phyloP scores from a whole-genome alignment of 2,113 vertebrate genomes.

The Cyanocitta stelleri region DNA sequence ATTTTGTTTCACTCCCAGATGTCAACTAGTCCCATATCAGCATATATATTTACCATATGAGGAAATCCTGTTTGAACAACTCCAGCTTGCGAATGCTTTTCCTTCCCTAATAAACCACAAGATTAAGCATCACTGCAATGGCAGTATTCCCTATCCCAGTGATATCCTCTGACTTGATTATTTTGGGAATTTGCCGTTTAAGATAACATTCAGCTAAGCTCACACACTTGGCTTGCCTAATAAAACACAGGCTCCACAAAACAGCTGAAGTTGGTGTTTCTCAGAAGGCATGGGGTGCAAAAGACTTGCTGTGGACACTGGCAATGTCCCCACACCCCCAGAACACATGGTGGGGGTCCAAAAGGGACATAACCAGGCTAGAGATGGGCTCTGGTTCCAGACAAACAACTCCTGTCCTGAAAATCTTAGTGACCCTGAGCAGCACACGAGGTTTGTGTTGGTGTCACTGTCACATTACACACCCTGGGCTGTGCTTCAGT shows the following conservation, averaged over 20 bases:
- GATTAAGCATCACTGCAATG: neutral
- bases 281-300: neutral
- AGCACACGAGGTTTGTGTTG: rapidly evolving
- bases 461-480: neutral
- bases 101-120: neutral
- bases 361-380: rapidly evolving
- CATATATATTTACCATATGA: neutral
- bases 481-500: neutral
- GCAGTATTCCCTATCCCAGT: neutral
- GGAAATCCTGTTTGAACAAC: neutral
- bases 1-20: neutral
- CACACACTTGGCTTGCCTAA: neutral
- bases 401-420: neutral
- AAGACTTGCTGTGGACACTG: neutral
- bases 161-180: neutral
- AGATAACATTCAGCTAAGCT: neutral
- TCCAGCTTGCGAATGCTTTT: neutral
- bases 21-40: neutral
- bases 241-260: neutral
- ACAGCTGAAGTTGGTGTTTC: neutral
- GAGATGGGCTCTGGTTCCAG: neutral
- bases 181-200: neutral
- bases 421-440: neutral
- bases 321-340: neutral
- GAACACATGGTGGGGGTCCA: rapidly evolving